A percentile compares a stretch with the other conserved stretches of the same genome.
phyloP scores from a whole-genome alignment of 2,113 vertebrate species.

The Sarotherodon lohbergeri region DNA sequence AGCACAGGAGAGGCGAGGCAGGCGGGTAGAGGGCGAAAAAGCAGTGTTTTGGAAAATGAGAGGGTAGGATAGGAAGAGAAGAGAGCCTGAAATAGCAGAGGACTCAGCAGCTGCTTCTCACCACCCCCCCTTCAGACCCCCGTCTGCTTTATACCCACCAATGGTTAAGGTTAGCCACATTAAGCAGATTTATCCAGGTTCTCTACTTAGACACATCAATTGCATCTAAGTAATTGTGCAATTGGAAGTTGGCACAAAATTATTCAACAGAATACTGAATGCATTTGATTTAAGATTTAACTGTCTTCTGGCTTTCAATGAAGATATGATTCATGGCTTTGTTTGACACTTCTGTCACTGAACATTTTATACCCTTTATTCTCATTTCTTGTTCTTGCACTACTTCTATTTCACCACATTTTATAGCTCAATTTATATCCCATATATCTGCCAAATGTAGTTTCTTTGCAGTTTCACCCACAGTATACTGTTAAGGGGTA shows the following conservation, averaged over 20 bases:
- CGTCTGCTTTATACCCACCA: not conserved
- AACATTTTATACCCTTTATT: not conserved
- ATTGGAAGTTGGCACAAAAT: not conserved
- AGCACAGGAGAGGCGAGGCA: not conserved
- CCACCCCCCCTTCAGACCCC: conserved; percentile 3
- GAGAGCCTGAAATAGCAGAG: conserved; percentile 65
- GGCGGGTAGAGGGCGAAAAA: conserved; percentile 4
- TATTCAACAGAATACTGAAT: not conserved
- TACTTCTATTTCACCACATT: not conserved
- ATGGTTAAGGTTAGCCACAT: not conserved
- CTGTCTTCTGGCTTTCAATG: not conserved
- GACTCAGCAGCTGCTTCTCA: conserved; percentile 57
- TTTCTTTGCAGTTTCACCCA: not conserved
- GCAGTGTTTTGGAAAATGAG: conserved; percentile 73
- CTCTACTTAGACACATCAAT: not conserved
- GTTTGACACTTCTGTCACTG: not conserved
- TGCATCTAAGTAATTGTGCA: not conserved
- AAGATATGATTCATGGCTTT: not conserved
- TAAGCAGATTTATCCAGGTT: not conserved
- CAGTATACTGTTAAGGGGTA: not conserved
- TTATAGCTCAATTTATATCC: not conserved
- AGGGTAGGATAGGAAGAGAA: conserved; percentile 56
- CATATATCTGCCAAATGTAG: not conserved
- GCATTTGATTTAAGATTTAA: not conserved
- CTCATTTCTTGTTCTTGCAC: not conserved